Evolutionary conservation across 2,888 invertebrate species (phyloP).

Genomic region (Pandemis cinnamomeana): DNA sequence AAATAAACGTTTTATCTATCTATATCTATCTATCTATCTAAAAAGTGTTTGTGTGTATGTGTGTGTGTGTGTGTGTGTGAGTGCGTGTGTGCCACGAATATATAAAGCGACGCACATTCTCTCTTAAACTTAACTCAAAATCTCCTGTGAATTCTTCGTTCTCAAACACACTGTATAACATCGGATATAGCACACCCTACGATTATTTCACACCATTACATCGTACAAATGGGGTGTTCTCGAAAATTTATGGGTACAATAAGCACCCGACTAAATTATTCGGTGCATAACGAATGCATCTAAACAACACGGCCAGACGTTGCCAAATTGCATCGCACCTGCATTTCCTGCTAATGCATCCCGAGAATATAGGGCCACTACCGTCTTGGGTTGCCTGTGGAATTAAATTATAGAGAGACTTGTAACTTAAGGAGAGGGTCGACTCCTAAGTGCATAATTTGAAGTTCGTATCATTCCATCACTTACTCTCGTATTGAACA

Average conservation of each 20-base stretch:
- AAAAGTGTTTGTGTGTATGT: no score
- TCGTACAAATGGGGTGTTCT: constrained; percentile 26
- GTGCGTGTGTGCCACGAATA: no score
- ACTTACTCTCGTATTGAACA: no score
- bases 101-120: no score
- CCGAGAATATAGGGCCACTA: constrained; percentile 7
- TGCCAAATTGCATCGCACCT: constrained; percentile 30
- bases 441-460: no score
- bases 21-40: no score
- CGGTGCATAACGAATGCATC: constrained; percentile 41
- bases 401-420: not conserved
- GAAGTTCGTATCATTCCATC: no score
- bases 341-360: constrained; percentile 21
- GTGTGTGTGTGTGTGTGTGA: no score
- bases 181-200: not conserved
- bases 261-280: constrained; percentile 36
- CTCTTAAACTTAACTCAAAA: not conserved
- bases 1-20: no score
- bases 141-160: not conserved
- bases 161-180: constrained; percentile 19
- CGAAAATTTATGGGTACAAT: constrained; percentile 37
- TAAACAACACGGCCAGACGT: constrained; percentile 15
- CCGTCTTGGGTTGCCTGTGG: not conserved
- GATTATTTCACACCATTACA: constrained; percentile 40
- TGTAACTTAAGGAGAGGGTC: no score